Evolutionary conservation across 2,113 vertebrate species (phyloP).

Genomic region (Empidonax traillii): DNA sequence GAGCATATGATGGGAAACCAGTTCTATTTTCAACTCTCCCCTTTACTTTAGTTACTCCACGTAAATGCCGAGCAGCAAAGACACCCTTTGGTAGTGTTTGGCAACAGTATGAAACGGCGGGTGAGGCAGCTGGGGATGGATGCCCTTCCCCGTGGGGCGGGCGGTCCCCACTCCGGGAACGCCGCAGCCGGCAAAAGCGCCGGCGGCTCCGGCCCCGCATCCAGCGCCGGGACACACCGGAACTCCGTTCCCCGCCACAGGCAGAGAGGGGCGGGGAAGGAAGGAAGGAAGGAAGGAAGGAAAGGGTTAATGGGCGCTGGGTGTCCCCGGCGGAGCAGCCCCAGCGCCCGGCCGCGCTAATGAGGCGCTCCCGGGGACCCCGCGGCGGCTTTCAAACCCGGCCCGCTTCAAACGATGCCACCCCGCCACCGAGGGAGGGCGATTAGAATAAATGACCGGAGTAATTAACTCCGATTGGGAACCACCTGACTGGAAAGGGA

Average conservation of each 20-base stretch:
- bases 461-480: conserved; percentile 85
- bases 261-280: conserved; percentile 43
- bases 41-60: neutral
- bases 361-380: conserved; percentile 74
- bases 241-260: neutral
- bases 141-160: neutral
- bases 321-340: conserved; percentile 53
- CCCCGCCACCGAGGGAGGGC: conserved; percentile 70
- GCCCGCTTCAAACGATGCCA: conserved; percentile 74
- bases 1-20: fast-evolving
- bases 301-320: conserved; percentile 62
- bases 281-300: conserved; percentile 46
- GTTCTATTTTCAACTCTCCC: neutral
- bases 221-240: fast-evolving
- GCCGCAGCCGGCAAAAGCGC: neutral
- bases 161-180: neutral
- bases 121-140: neutral
- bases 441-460: conserved; percentile 85
- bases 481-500: conserved; percentile 79
- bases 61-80: fast-evolving
- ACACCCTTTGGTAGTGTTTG: fast-evolving
- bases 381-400: conserved; percentile 77
- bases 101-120: fast-evolving
- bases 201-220: too few species aligned
- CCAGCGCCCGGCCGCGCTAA: conserved; percentile 64